Evolutionary conservation across 2,113 vertebrate species (phyloP), one percentile per base, ranked within the genome.

Genomic region (Hyaena hyaena): DNA sequence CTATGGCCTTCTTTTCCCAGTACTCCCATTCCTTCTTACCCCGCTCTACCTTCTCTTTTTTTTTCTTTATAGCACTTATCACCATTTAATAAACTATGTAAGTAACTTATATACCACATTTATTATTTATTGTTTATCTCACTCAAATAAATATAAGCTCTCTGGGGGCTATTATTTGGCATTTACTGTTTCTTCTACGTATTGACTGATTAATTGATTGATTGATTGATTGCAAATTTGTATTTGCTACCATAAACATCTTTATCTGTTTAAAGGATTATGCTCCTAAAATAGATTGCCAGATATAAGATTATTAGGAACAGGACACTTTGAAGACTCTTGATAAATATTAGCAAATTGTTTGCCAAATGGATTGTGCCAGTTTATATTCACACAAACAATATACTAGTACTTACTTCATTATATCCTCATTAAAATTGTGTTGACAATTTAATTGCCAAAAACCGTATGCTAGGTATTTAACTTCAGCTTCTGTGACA

Each of bases 161-260:
- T 84, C 24, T 93, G n/a, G 17, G 45, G 9, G 4, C 15, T 61
- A 33, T 69, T 48, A 16, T 10, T 90, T 43, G 31, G 26, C 35
- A 88, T 79, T 88, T 88, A 76, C 24, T 77, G 6, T 89, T 88
- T 31, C 14, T 92, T 97, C 79, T 77, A 43, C n/a, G 73, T 88
- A 79, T 24, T 88, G 14, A 69, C 55, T 92, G 2, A 39, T 39
- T 39, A 39, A 65, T 87, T 55, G 14, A 69, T 55, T 92, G 2
- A 69, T 55, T 92, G 2, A 65, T 87, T 55, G 45, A 63, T 80
- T 74, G 3, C 7, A 79, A 82, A 61, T 63, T 15, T 91, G 28
- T 58, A 8, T 53, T 95, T 96, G 83, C 2, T 43, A 88, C 5
- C 28, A 79, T 83, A 86, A 61, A n/a, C 11, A 74, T 79, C 5